A percentile compares a stretch with the other conserved stretches of the same genome.
Conservation (phyloP, 2,797 vertebrate genomes). For the Gymnoscopelus braueri region DNA sequence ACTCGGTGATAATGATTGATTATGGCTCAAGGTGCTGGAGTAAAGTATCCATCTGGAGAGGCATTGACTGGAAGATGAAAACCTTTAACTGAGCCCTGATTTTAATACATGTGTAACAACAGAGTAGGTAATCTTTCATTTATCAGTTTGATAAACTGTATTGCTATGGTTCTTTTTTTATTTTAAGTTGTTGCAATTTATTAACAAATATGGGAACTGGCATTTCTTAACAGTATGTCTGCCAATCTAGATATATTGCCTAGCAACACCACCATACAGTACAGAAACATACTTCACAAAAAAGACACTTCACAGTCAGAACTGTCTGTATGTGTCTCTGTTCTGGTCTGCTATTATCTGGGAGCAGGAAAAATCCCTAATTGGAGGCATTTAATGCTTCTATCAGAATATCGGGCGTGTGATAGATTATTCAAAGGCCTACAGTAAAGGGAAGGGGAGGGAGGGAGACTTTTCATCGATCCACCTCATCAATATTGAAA, state of each 20-base stretch:
- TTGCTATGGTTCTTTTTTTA: not conserved
- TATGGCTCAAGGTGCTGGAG: conserved; percentile 35
- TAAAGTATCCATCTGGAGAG: conserved; percentile 38
- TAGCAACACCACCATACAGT: conserved; percentile 3
- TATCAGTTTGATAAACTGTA: too few species aligned
- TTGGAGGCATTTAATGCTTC: conserved; percentile 55
- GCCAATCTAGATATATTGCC: conserved; percentile 3
- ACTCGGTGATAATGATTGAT: conserved; percentile 45
- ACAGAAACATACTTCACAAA: conserved; percentile 20
- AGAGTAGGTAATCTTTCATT: too few species aligned
- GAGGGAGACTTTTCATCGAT: conserved; percentile 51
- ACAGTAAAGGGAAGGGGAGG: conserved; percentile 36
- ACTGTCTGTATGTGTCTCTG: not conserved
- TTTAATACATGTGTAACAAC: too few species aligned
- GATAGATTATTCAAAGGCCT: conserved; percentile 59
- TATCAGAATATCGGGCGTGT: conserved; percentile 55
- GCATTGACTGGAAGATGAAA: conserved; percentile 48
- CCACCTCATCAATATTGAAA: conserved; percentile 66
- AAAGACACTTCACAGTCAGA: conserved; percentile 13
- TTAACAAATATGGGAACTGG: not conserved
- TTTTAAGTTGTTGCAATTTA: not conserved
- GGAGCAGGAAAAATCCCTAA: conserved; percentile 43
- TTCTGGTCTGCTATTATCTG: conserved; percentile 17
- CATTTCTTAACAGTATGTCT: not conserved
- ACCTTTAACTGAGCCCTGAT: conserved; percentile 3